Evolutionary conservation across 2,797 vertebrate species (phyloP), one percentile per base, ranked within the genome.

Genomic region (Lateolabrax maculatus): DNA sequence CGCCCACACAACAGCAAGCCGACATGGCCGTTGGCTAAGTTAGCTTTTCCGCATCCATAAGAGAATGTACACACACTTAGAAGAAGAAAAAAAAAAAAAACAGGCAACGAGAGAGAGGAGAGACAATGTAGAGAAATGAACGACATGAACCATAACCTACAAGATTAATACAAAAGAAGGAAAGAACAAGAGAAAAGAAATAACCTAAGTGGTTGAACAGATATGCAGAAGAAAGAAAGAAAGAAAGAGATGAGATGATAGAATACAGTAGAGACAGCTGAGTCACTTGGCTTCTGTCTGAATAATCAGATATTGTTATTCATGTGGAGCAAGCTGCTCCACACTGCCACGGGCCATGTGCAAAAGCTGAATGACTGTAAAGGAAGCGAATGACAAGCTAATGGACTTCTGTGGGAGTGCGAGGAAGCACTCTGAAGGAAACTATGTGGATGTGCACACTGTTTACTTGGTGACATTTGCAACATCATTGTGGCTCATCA

Each of bases 261-360:
- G 81, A 85, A 87, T 92, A 93, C 90, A 91, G 91, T 89, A 87
- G 84, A 94, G 90, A 86, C 89, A 84, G 90, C 91, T 94, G 92
- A 94, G 92, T 93, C 93, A 93, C 90, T 88, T 77, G 82, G 89
- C 89, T 90, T 81, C 82, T 77, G 81, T 89, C 85, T 91, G 88
- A 91, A 92, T 93, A 93, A 92, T 93, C 91, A 87, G 89, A 91
- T 90, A 88, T 92, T 94, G 92, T 93, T 93, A 90, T 93, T 92
- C 90, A 91, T 92, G 89, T 86, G 85, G 65, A 86, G 90, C 89
- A 87, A 86, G 89, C 88, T 86, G 90, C 89, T 88, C 77, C 83
- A 73, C 83, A 80, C 84, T 77, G 92, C 90, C 90, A 90, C 62
- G 31, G 86, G 89, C 92, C 88, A 91, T 87, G 89, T 91, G 90